phyloP scores from a whole-genome alignment of 2,113 vertebrate genomes.

The Chaenogobius annularis region DNA sequence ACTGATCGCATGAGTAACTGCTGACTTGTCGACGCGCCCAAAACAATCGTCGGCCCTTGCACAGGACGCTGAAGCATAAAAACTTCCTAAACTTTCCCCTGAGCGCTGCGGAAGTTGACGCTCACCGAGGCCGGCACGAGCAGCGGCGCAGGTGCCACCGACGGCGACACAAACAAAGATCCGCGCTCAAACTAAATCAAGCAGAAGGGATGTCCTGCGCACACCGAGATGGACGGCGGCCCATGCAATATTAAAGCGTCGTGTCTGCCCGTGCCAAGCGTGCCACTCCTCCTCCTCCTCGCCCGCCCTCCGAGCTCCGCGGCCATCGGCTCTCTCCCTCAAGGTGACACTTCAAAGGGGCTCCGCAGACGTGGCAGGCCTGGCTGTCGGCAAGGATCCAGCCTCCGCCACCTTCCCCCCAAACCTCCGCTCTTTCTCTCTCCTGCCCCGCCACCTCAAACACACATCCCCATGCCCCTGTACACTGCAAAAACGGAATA shows the following conservation, averaged over 20 bases:
- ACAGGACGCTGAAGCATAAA: background rate
- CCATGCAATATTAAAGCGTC: conserved; percentile 83
- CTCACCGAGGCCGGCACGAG: conserved; percentile 62
- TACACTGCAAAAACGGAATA: background rate
- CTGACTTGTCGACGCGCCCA: too few relatives aligned
- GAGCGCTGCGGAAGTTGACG: conserved; percentile 66
- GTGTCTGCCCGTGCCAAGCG: conserved; percentile 80
- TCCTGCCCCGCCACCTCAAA: conserved; percentile 77
- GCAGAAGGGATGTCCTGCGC: conserved; percentile 80
- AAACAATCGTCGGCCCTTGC: too few relatives aligned
- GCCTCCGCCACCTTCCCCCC: conserved; percentile 56
- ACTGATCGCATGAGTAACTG: too few relatives aligned
- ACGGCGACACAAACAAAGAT: conserved; percentile 69
- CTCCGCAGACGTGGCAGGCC: conserved; percentile 75
- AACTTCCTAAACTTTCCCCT: conserved; percentile 48
- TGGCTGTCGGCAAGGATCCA: conserved; percentile 81
- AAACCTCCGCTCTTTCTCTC: conserved; percentile 62
- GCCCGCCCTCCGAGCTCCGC: conserved; percentile 73
- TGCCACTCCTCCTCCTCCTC: conserved; percentile 72
- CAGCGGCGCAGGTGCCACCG: conserved; percentile 70
- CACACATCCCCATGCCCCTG: background rate
- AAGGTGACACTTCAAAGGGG: conserved; percentile 94
- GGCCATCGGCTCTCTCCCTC: conserved; percentile 79
- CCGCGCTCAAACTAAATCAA: conserved; percentile 81
- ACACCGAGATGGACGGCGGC: conserved; percentile 78